Evolutionary conservation across 1,140 invertebrate species (phyloP), one percentile per base, ranked within the genome.

Genomic region (Odontomachus brunneus): DNA sequence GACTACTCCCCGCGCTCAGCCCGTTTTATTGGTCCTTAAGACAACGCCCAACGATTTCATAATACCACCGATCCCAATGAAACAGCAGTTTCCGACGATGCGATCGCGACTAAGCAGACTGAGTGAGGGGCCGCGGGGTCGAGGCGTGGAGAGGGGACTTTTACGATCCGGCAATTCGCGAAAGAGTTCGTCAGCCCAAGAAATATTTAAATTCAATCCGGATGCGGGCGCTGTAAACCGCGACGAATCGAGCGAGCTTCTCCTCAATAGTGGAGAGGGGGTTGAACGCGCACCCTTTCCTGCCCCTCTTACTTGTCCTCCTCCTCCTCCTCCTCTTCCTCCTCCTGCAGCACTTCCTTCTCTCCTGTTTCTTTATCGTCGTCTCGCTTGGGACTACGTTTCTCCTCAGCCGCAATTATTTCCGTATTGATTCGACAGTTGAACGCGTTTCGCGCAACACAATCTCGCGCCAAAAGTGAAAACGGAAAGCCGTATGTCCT

Each of bases 151-250:
- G n/a, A n/a, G 55, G 33, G 26, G 71, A 63, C 69, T 88, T 88
- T 89, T 89, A 89, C 88, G 88, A 85, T 7, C 24, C 57, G 49
- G 83, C 83, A 85, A 89, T 85, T 88, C 82, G 88, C 57, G 82
- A 83, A 88, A 87, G 84, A 87, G 84, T 90, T 90, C 67, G 88
- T 86, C 84, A 80, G 82, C n/a, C 73, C 60, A 74, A 84, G 84
- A 88, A 89, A 87, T 89, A 89, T 89, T 89, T 91, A 89, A 89
- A 90, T 90, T 89, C 87, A 90, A 92, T 92, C 84, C 83, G 85
- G 84, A 84, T 71, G 67, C 82, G 51, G 57, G 63, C 15, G 74
- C 57, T 71, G 71, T 88, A 89, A 89, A 89, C 71, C 76, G 76
- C 66, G 57, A 66, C 22, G 19, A 29, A 67, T 71, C 48, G 62